Evolutionary conservation across 1,140 invertebrate species (phyloP), one percentile per base, ranked within the genome.

Genomic region (Cydia pomonella): DNA sequence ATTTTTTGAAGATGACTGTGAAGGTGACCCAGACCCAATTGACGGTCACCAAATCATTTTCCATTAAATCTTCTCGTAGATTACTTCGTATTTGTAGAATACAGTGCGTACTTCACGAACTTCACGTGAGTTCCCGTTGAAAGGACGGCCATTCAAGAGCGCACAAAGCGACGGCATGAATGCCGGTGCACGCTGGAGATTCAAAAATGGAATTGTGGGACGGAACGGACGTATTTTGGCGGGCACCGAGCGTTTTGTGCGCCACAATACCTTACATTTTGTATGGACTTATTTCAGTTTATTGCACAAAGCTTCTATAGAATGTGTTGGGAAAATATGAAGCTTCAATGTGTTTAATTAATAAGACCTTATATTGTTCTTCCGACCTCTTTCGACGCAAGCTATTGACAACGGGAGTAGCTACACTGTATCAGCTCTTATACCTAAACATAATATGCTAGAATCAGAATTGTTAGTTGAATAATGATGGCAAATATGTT

Each of bases 201-300:
- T 81, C 76, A 77, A 77, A 79, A 81, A 81, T 77, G 74, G 77
- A 76, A 77, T 72, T 77, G 69, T 74, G 73, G 79, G n/a, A 50
- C 47, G 47, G 47, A 79, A 81, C 75, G 75, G 73, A 73, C 76
- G 72, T 78, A 80, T 75, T 79, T 81, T 79, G 63, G 63, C 63
- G 63, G 25, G 62, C 21, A 63, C 80, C 73, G 78, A 59, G 69
- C 76, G 78, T 81, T 77, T 77, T 75, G 76, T 77, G 38, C 63
- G 71, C 50, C 75, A 81, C 78, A 81, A 79, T 81, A 72, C 66
- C 76, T 21, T 50, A 18, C 72, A 33, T 63, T 77, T 44, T 72
- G 73, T 82, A 80, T 75, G 59, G 78, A 76, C 80, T 78, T 77
- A 76, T 78, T 79, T 53, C 76, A 76, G 75, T 81, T 81, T 79